Conservation (phyloP, 1,140 invertebrate species). For the Paramacrobiotus metropolitanus region DNA sequence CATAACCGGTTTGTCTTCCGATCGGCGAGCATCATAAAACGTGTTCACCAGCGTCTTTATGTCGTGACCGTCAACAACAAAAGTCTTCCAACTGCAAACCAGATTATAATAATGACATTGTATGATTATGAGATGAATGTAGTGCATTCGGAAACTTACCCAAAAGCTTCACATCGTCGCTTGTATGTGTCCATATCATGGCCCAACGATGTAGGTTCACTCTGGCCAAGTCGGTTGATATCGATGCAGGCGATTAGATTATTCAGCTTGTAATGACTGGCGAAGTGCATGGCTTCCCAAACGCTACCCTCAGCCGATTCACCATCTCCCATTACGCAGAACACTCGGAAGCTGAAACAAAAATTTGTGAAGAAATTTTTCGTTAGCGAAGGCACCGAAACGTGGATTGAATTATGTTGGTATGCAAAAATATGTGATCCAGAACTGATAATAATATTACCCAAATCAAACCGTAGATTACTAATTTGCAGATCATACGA, state of each 20-base stretch:
- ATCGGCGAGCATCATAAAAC: slow-evolving; percentile 49
- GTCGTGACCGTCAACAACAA: slow-evolving; percentile 89
- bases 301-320: slow-evolving; percentile 93
- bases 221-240: slow-evolving; percentile 88
- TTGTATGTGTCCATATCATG: slow-evolving; percentile 75
- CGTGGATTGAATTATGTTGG: no score
- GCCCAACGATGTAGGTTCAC: slow-evolving; percentile 68
- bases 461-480: no score
- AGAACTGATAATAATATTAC: no score
- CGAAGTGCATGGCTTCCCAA: slow-evolving; percentile 92
- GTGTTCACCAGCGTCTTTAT: slow-evolving; percentile 53
- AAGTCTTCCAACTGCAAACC: slow-evolving; percentile 38
- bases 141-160: no score
- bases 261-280: slow-evolving; percentile 77
- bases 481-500: no score
- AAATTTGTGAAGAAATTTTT: slow-evolving; percentile 9
- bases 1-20: slow-evolving; percentile 64
- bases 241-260: slow-evolving; percentile 93
- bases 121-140: no score
- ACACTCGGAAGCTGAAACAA: slow-evolving; percentile 41
- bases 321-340: slow-evolving; percentile 86
- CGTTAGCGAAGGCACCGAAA: no score
- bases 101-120: no score
- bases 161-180: slow-evolving; percentile 68
- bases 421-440: slow-evolving; percentile 9